Conservation (phyloP, 1,140 invertebrate species). For the Acromyrmex charruanus region DNA sequence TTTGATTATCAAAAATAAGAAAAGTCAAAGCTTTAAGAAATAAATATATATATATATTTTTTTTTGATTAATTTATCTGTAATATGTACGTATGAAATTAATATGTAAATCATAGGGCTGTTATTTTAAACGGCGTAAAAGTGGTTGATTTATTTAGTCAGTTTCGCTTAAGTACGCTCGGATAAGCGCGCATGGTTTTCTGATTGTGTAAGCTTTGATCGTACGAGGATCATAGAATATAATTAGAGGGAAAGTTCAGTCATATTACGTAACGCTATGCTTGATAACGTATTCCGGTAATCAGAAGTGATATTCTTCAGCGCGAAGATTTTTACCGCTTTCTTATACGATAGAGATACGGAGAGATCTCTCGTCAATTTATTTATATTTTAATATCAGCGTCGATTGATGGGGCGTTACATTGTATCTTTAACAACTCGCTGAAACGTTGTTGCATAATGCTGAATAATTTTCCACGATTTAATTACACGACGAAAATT, state of each 20-base stretch:
- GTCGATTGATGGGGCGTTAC: not conserved
- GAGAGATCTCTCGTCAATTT: not conserved
- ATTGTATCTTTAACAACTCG: slow-evolving; percentile 11
- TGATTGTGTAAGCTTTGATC: slow-evolving; percentile 27
- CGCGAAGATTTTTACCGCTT: not conserved
- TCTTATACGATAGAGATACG: not conserved
- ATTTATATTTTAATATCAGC: not conserved
- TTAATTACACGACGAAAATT: slow-evolving; percentile 38
- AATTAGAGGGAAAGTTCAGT: slow-evolving; percentile 49
- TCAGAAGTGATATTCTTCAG: slow-evolving; percentile 20
- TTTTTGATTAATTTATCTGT: not conserved
- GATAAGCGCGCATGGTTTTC: not conserved
- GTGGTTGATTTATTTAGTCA: slow-evolving; percentile 9
- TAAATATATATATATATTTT: not conserved
- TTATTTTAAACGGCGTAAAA: slow-evolving; percentile 1
- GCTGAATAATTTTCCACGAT: slow-evolving; percentile 23
- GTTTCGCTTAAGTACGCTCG: slow-evolving; percentile 26
- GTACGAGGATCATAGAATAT: slow-evolving; percentile 1
- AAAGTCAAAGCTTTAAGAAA: not conserved
- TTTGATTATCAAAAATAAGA: not conserved
- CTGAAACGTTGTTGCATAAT: slow-evolving; percentile 1
- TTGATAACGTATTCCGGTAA: slow-evolving; percentile 23
- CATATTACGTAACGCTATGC: slow-evolving; percentile 24
- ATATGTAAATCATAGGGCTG: not conserved
- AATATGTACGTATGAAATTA: not conserved